A percentile compares a stretch with the other conserved stretches of the same genome.
Evolutionary conservation across 2,888 invertebrate species (phyloP).

Genomic region (Adelphocoris suturalis): DNA sequence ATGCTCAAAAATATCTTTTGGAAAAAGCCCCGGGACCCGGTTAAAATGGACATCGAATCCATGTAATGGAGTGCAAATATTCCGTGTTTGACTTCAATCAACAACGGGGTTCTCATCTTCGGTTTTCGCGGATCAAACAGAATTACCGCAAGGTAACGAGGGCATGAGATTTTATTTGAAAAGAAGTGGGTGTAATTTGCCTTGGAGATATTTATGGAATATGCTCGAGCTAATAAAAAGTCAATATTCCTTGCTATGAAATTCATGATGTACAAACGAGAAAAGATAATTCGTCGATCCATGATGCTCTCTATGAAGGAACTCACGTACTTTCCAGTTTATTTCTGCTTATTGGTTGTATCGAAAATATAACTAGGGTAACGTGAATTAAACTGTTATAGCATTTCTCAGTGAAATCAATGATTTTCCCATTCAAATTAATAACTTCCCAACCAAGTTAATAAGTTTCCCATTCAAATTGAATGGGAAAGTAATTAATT

Average conservation of each 20-base stretch:
- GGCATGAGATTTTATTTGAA: background rate
- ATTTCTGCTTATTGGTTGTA: too few species aligned
- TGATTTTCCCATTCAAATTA: too few species aligned
- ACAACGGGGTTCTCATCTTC: background rate
- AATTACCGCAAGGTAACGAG: background rate
- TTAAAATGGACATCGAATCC: background rate
- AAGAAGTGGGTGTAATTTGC: background rate
- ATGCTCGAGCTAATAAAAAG: background rate
- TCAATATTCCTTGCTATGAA: background rate
- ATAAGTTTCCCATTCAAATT: too few species aligned
- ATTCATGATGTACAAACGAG: background rate
- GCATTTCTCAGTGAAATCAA: too few species aligned
- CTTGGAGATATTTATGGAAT: background rate
- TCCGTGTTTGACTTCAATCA: background rate
- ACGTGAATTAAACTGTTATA: too few species aligned
- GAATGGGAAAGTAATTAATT: too few species aligned
- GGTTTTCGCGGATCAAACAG: background rate
- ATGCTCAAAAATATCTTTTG: too few species aligned
- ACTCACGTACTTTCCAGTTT: too few species aligned
- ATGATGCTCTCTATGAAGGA: too few species aligned
- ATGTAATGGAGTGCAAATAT: conserved; percentile 5
- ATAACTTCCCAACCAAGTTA: too few species aligned
- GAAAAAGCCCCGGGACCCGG: background rate
- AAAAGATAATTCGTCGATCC: too few species aligned
- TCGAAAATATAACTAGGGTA: too few species aligned